Conservation (phyloP, 2,797 vertebrate species). For the Pteronotus mesoamericanus region DNA sequence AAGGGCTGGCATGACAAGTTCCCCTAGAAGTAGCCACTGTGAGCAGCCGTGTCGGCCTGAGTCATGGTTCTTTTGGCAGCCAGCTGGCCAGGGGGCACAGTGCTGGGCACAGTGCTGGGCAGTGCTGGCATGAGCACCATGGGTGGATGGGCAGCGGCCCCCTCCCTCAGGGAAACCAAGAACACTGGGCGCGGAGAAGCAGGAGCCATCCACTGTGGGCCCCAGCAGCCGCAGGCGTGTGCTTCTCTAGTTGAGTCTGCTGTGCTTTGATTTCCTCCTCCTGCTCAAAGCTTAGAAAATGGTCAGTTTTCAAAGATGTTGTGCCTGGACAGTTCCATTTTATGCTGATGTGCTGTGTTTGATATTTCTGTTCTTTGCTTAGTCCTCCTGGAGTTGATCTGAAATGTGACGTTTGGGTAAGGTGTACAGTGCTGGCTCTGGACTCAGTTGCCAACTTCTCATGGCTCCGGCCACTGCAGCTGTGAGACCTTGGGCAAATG, state of each 20-base stretch:
- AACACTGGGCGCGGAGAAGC: neutral
- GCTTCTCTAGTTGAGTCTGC: neutral
- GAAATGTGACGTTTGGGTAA: neutral
- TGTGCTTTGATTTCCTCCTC: neutral
- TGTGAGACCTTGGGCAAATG: neutral
- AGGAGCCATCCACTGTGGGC: neutral
- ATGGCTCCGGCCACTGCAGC: rapidly evolving
- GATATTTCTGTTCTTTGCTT: neutral
- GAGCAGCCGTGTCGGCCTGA: neutral
- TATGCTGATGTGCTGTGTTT: neutral
- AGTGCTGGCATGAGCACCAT: neutral
- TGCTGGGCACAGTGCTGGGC: too few relatives aligned
- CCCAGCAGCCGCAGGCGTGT: rapidly evolving
- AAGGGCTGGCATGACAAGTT: neutral
- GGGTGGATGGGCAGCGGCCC: neutral
- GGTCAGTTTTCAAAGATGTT: neutral
- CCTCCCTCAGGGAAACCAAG: neutral
- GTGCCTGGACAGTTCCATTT: neutral
- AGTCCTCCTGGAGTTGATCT: neutral
- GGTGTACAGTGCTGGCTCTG: neutral
- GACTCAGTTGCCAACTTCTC: neutral
- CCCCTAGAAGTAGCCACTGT: neutral
- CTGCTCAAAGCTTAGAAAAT: neutral
- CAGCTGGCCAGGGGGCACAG: rapidly evolving
- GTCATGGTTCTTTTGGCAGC: neutral